These are phyloP conservation scores for Austrofundulus limnaeus DNA, from an alignment of 2,113 vertebrate genomes.

Conservation along the genomic window DNA sequence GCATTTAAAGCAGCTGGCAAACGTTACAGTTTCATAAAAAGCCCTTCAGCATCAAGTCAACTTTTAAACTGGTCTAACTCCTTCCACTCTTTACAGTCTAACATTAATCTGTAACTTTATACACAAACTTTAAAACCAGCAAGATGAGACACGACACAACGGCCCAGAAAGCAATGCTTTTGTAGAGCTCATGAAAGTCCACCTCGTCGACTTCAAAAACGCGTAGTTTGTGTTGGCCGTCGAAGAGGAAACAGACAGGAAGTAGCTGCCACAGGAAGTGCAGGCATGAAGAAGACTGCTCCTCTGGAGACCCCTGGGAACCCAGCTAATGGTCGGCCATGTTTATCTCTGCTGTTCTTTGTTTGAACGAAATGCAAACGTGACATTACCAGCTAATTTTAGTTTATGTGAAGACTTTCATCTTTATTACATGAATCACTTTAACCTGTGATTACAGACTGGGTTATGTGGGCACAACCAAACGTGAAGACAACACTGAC, in stretches of 20 bases:
- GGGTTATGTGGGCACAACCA: not conserved
- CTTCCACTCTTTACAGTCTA: not conserved
- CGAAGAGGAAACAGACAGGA: conserved; percentile 77
- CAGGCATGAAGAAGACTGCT: conserved; percentile 67
- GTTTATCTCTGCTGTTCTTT: conserved; percentile 39
- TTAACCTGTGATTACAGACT: not conserved
- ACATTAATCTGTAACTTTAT: not conserved
- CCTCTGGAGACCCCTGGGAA: conserved; percentile 51
- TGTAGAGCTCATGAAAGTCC: conserved; percentile 55
- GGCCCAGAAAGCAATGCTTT: not conserved
- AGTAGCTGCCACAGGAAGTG: conserved; percentile 74
- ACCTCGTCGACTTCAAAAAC: conserved; percentile 58
- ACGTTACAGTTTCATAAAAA: conserved; percentile 42
- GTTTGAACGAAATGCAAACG: not conserved
- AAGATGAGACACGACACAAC: not conserved
- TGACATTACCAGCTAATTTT: not conserved
- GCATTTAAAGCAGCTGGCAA: conserved; percentile 55
- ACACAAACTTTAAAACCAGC: not conserved
- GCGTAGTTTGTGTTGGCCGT: conserved; percentile 66
- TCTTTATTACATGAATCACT: not conserved
- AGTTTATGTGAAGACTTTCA: not conserved
- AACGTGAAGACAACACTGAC: not conserved
- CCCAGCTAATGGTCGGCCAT: conserved; percentile 33
- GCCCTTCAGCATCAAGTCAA: conserved; percentile 1
- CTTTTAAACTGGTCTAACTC: conserved; percentile 5